A percentile compares a stretch with the other conserved stretches of the same genome.
Conservation (phyloP, 2,888 invertebrate species). For the Mythimna impura region DNA sequence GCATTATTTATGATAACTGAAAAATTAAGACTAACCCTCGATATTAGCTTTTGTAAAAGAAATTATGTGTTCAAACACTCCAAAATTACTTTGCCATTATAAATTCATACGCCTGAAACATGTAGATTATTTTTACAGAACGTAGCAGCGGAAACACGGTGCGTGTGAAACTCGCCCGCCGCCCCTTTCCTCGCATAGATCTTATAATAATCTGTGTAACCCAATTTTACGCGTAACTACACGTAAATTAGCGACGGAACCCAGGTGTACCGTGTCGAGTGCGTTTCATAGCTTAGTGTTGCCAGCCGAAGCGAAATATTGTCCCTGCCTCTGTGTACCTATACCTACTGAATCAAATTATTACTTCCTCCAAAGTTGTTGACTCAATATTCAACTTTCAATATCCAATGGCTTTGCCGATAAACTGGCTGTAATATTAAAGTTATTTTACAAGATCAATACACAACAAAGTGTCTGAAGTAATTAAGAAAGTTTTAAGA, state of each 20-base stretch:
- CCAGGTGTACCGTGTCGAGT: slow-evolving; percentile 65
- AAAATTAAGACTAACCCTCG: no score
- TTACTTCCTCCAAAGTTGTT: not conserved
- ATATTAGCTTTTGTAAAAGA: no score
- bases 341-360: not conserved
- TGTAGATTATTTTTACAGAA: slow-evolving; percentile 25
- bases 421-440: not conserved
- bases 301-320: slow-evolving; percentile 51
- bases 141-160: slow-evolving; percentile 22
- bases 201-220: slow-evolving; percentile 62
- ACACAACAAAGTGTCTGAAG: not conserved
- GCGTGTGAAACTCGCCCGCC: slow-evolving; percentile 38
- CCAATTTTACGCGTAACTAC: slow-evolving; percentile 63
- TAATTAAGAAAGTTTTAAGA: slow-evolving; percentile 2
- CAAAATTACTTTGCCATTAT: no score
- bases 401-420: not conserved
- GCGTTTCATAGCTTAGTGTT: slow-evolving; percentile 64
- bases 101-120: slow-evolving; percentile 10
- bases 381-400: not conserved
- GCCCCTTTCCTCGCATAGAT: slow-evolving; percentile 52
- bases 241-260: slow-evolving; percentile 64
- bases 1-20: no score
- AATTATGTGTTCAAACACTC: no score
- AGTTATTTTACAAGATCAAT: not conserved
- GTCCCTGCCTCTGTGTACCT: slow-evolving; percentile 8